Evolutionary conservation across 2,888 invertebrate species (phyloP).

Genomic region (Drosophila tripunctata): DNA sequence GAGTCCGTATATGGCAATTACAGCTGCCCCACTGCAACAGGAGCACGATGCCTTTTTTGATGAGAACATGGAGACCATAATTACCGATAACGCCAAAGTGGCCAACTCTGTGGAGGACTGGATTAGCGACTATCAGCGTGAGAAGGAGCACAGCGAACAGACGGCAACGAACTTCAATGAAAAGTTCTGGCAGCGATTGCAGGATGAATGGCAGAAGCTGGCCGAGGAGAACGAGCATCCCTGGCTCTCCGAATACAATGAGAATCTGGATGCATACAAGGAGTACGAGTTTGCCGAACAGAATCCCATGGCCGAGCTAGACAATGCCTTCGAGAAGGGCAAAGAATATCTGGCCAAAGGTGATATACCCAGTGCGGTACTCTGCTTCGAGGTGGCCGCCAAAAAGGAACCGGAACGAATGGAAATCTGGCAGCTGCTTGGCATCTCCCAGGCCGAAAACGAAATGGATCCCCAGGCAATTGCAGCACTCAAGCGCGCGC

Average conservation of each 20-base stretch:
- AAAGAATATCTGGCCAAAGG: slow-evolving; percentile 92
- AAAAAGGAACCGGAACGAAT: slow-evolving; percentile 91
- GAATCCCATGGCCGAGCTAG: slow-evolving; percentile 92
- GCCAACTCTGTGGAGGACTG: slow-evolving; percentile 73
- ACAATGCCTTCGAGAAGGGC: slow-evolving; percentile 93
- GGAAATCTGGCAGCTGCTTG: slow-evolving; percentile 94
- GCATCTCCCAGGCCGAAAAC: slow-evolving; percentile 98
- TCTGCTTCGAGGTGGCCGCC: slow-evolving; percentile 98
- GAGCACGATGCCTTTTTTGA: slow-evolving; percentile 63
- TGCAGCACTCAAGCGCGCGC: slow-evolving; percentile 93
- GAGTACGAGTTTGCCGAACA: slow-evolving; percentile 86
- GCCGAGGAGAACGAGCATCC: slow-evolving; percentile 87
- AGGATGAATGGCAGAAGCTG: slow-evolving; percentile 92
- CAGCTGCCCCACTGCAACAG: slow-evolving; percentile 17
- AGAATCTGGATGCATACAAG: slow-evolving; percentile 87
- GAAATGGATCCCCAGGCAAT: slow-evolving; percentile 98
- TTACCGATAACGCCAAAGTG: slow-evolving; percentile 53
- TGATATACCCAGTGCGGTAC: slow-evolving; percentile 96
- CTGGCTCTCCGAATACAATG: slow-evolving; percentile 89
- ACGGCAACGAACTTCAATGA: slow-evolving; percentile 87
- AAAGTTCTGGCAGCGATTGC: slow-evolving; percentile 87
- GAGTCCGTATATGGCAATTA: slow-evolving; percentile 43
- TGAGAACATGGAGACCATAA: slow-evolving; percentile 59
- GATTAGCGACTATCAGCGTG: slow-evolving; percentile 85
- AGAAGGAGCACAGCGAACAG: slow-evolving; percentile 87